A percentile compares a stretch with the other conserved stretches of the same genome.
Conservation (phyloP, 2,888 invertebrate genomes). For the Callosobruchus maculatus region DNA sequence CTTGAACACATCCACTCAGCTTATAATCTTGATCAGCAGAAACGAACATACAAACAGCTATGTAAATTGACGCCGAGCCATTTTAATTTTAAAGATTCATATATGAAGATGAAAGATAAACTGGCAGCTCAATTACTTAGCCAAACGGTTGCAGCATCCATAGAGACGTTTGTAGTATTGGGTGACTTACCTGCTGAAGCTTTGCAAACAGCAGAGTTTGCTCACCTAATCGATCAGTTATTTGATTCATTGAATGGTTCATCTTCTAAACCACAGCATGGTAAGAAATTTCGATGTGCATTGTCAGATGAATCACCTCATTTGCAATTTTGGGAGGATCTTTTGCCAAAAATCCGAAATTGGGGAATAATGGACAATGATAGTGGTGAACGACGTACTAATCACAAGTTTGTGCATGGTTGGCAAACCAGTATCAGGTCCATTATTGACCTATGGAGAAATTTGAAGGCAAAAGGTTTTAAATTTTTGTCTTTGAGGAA, state of each 20-base stretch:
- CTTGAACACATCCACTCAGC: constrained; percentile 10
- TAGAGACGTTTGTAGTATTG: constrained; percentile 14
- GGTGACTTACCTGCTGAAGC: constrained; percentile 13
- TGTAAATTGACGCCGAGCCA: constrained; percentile 5
- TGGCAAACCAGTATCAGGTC: constrained; percentile 8
- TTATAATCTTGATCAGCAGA: constrained; percentile 10
- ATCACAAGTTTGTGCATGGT: not conserved
- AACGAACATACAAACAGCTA: constrained; percentile 8
- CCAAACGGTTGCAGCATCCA: constrained; percentile 17
- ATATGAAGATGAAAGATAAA: constrained; percentile 21
- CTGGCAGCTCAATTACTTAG: constrained; percentile 22
- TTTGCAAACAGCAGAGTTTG: constrained; percentile 11
- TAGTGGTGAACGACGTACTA: not conserved
- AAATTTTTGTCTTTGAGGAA: constrained; percentile 7
- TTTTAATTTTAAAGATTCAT: constrained; percentile 10
- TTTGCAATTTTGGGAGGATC: not conserved
- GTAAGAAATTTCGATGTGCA: constrained; percentile 9
- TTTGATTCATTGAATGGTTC: constrained; percentile 19
- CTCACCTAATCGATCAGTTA: constrained; percentile 13
- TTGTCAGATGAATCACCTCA: constrained; percentile 13
- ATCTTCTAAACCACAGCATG: constrained; percentile 9
- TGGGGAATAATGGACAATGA: not conserved
- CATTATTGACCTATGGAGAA: constrained; percentile 7
- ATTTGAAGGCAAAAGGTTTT: constrained; percentile 1
- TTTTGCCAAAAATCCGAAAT: not conserved